Base-by-base conservation (phyloP, 2,888 invertebrate species). In the Cosmorhoe ocellata region DNA sequence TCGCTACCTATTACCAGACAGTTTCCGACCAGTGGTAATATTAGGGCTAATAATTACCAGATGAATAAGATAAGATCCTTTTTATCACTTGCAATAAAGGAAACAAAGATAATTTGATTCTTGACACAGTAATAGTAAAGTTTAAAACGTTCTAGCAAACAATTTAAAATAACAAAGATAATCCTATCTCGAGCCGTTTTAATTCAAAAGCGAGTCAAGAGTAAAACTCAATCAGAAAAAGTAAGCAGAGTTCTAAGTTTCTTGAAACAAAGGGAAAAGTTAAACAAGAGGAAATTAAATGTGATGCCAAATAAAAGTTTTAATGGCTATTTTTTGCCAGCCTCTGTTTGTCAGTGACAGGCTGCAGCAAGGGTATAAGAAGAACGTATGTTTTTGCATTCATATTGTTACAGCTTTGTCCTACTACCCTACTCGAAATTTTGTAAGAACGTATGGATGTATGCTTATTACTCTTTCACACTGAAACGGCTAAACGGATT, bases 251-350 rank as follows among this genome's bases (percentile, higher is more conserved):
- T 75, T 80, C 69, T 57, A 43, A 72, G 78, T 76, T 79, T 76
- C 76, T 77, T 76, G 74, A 70, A 76, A 77, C 76, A 74, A 81
- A 78, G 76, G 63, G 64, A 63, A 68, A 64, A 67, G 63, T 64
- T 64, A 54, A 60, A 62, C 37, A 54, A 53, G 63, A 58, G 61
- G 71, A 67, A 81, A 80, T 78, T 79, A 78, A 79, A 79, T 60
- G 62, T 63, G 60, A 56, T 63, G 61, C 65, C 64, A 66, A 75
- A 79, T 76, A 74, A 76, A 75, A 60, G 58, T 57, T 54, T 56
- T 60, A 71, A 68, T 63, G 53, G 50, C 52, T 40, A 58, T 58
- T 54, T 63, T 64, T 66, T 59, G 64, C 60, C 47, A 55, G 40
- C 58, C 50, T n/a, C n/a, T n/a, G 37, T 11, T 22, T 41, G 18